Percentiles rank a stretch among this genome's conserved stretches.
Evolutionary conservation across 2,888 invertebrate genomes (phyloP).

Genomic region (Caenorhabditis sinica): DNA sequence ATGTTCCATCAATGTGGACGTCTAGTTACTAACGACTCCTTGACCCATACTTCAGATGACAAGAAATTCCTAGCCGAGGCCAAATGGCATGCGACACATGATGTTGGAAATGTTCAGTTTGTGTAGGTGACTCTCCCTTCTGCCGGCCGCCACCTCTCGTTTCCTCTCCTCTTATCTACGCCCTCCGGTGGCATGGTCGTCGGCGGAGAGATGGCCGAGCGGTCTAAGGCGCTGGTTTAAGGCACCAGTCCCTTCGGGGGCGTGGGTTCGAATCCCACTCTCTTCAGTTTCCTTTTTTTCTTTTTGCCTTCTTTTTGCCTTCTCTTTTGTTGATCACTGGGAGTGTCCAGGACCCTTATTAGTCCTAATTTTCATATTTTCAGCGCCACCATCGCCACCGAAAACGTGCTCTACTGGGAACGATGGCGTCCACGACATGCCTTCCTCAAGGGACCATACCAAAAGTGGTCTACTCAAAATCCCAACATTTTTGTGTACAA

Average conservation of each 20-base stretch:
- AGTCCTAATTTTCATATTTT: not conserved
- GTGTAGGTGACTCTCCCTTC: constrained; percentile 65
- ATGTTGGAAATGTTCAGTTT: constrained; percentile 77
- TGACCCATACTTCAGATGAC: constrained; percentile 75
- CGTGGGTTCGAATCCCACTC: constrained; percentile 92
- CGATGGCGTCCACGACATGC: constrained; percentile 72
- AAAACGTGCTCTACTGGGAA: constrained; percentile 77
- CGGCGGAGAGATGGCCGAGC: constrained; percentile 88
- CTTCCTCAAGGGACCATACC: constrained; percentile 66
- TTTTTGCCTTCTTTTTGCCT: constrained; percentile 1
- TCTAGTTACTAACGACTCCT: constrained; percentile 68
- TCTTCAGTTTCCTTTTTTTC: constrained; percentile 69
- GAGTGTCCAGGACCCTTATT: no score
- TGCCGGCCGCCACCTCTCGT: not conserved
- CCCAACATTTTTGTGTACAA: constrained; percentile 58
- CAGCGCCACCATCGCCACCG: constrained; percentile 73
- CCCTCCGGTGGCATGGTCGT: constrained; percentile 84
- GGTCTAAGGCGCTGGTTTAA: constrained; percentile 94
- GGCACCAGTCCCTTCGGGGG: constrained; percentile 91
- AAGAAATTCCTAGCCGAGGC: constrained; percentile 75
- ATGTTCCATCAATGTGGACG: constrained; percentile 73
- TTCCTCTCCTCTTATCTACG: constrained; percentile 4
- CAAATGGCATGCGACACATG: constrained; percentile 71
- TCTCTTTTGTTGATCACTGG: constrained; percentile 14
- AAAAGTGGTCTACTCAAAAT: constrained; percentile 34